A percentile compares a stretch with the other conserved stretches of the same genome.
These are phyloP conservation scores for Ammodytes dubius DNA, from an alignment of 2,113 vertebrate genomes.

Conservation along the genomic window DNA sequence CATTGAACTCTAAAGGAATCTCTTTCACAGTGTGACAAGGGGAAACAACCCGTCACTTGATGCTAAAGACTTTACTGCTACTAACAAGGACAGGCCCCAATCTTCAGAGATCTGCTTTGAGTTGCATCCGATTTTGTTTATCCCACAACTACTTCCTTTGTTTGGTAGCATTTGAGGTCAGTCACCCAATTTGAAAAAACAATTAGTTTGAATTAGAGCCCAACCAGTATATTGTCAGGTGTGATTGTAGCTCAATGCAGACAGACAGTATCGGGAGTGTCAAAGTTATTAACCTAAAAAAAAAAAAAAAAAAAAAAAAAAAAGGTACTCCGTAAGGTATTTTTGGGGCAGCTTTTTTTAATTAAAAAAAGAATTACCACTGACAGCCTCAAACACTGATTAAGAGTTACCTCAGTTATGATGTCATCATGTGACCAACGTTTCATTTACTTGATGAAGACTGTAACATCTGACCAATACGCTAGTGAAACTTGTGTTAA, in stretches of 20 bases:
- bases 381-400: no score
- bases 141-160: constrained; percentile 30
- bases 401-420: background rate
- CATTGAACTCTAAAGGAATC: constrained; percentile 33
- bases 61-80: constrained; percentile 10
- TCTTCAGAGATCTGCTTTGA: background rate
- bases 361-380: no score
- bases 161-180: constrained; percentile 22
- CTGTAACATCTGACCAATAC: background rate
- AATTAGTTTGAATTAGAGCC: background rate
- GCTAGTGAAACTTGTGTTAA: background rate
- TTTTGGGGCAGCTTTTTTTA: no score
- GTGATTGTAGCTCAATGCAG: background rate
- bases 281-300: no score
- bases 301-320: no score
- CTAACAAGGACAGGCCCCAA: constrained; percentile 27
- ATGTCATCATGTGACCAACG: background rate
- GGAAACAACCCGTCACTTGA: constrained; percentile 36
- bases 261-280: no score
- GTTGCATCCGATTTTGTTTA: constrained; percentile 11
- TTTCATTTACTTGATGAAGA: background rate
- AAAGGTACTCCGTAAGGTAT: no score
- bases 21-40: constrained; percentile 42
- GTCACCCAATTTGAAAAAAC: background rate
- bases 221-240: background rate